These are phyloP conservation scores for Oreochromis grahami DNA, from an alignment of 2,797 vertebrate genomes.

Conservation along the genomic window DNA sequence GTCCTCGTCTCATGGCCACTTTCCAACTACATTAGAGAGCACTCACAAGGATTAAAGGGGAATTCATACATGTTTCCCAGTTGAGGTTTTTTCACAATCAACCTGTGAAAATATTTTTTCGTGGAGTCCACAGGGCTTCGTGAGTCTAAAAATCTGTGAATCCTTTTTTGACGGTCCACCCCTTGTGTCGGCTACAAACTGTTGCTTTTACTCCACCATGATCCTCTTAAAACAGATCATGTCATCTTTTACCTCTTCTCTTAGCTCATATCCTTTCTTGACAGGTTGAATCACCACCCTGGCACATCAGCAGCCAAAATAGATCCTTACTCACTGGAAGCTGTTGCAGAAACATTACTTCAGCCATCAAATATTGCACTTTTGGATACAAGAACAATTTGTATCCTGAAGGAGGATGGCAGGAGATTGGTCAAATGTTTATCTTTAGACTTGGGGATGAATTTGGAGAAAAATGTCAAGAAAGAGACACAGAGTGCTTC, in stretches of 20 bases:
- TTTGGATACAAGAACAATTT: background rate
- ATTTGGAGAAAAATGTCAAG: background rate
- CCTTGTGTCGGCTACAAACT: accelerated
- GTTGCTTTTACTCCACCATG: background rate
- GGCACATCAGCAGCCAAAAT: background rate
- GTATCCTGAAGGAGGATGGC: background rate
- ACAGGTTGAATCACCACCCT: background rate
- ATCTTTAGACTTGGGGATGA: background rate
- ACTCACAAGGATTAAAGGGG: background rate
- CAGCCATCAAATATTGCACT: background rate
- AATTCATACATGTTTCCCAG: background rate
- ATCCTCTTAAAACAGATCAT: background rate
- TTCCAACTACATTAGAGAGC: background rate
- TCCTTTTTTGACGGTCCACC: background rate
- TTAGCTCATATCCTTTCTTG: background rate
- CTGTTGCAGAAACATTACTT: background rate
- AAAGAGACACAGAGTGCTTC: background rate
- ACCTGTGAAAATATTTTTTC: background rate
- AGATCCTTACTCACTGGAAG: background rate
- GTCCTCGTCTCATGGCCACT: background rate
- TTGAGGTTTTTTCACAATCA: background rate
- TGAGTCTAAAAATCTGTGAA: background rate
- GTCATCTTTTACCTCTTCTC: background rate
- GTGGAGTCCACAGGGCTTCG: background rate
- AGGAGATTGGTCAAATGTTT: background rate